Conservation (phyloP, 2,797 vertebrate genomes). For the Mus minutoides region DNA sequence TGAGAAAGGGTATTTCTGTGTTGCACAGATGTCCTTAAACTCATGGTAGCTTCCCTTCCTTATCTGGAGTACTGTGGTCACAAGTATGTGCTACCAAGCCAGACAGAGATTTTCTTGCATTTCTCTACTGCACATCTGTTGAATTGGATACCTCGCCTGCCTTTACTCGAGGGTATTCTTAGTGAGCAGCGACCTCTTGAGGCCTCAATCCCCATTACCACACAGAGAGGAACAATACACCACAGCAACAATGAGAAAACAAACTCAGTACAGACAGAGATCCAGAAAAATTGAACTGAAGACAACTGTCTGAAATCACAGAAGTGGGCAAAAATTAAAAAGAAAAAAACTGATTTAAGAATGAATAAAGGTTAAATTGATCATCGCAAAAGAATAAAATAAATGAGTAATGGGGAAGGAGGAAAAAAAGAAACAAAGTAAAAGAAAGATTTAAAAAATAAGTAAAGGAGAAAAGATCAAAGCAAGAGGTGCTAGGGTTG, state of each 20-base stretch:
- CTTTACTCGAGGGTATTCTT: neutral
- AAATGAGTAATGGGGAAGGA: neutral
- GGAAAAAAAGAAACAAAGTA: neutral
- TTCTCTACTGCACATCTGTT: neutral
- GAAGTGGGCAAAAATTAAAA: too few species aligned
- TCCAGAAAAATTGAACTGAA: neutral
- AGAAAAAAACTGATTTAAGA: neutral
- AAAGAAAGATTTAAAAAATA: neutral
- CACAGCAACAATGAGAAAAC: neutral
- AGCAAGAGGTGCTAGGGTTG: neutral
- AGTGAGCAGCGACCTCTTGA: constrained; percentile 8
- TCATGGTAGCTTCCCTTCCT: neutral
- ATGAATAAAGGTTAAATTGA: neutral
- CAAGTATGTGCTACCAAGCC: neutral
- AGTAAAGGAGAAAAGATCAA: neutral
- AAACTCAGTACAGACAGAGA: neutral
- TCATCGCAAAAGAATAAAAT: neutral
- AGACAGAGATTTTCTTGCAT: neutral
- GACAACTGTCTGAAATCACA: neutral
- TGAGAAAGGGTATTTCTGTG: neutral
- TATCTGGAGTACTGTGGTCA: neutral
- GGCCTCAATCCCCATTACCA: neutral
- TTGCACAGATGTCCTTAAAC: neutral
- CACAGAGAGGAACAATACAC: neutral
- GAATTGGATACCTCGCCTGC: neutral